A percentile compares a stretch with the other conserved stretches of the same genome.
These are phyloP conservation scores for Serilophus lunatus DNA, from an alignment of 2,113 vertebrate genomes.

Conservation along the genomic window DNA sequence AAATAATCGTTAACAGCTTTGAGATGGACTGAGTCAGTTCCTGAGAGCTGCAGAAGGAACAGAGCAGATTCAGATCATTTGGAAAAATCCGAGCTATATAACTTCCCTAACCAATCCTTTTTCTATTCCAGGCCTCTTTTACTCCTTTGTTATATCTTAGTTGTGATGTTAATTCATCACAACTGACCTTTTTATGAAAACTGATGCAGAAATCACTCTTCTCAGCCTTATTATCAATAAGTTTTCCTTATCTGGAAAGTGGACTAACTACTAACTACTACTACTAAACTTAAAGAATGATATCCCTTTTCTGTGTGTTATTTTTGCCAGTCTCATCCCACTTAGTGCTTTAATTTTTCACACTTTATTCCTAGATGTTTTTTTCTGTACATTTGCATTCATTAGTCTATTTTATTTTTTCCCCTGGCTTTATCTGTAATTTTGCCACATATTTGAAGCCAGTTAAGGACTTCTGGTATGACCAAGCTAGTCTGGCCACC, in stretches of 20 bases:
- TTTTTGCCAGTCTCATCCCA: neutral
- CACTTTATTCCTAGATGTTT: neutral
- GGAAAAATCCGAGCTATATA: neutral
- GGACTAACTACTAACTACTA: neutral
- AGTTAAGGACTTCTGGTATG: neutral
- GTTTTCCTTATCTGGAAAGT: neutral
- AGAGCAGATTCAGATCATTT: neutral
- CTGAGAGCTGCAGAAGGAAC: neutral
- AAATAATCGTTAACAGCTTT: neutral
- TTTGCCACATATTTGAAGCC: neutral
- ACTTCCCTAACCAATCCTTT: neutral
- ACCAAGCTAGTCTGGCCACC: neutral
- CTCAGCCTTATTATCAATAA: neutral
- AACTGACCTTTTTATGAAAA: constrained; percentile 24
- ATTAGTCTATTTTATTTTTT: neutral
- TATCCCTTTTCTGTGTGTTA: neutral
- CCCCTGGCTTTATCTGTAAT: neutral
- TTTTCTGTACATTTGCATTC: neutral
- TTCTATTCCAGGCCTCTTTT: neutral
- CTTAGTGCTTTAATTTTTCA: neutral
- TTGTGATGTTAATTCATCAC: neutral
- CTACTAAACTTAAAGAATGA: neutral
- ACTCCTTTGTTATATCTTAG: neutral
- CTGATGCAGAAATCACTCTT: neutral
- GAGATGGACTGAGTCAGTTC: neutral